A percentile compares a stretch with the other conserved stretches of the same genome.
These are phyloP conservation scores for Drosophila teissieri DNA, from an alignment of 1,140 invertebrate species.

Conservation along the genomic window DNA sequence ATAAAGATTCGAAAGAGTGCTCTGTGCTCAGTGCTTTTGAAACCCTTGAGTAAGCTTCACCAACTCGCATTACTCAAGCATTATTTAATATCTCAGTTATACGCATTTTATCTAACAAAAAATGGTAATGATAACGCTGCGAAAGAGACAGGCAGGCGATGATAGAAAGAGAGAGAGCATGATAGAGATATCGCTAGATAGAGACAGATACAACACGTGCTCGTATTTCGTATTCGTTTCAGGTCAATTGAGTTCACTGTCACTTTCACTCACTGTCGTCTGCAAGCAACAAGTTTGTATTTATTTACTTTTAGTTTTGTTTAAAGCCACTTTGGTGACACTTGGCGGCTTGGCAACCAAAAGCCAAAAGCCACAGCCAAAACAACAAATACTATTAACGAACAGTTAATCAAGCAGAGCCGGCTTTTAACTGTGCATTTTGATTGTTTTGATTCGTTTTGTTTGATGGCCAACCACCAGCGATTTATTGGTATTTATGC, in stretches of 20 bases:
- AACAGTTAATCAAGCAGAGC: slow-evolving; percentile 35
- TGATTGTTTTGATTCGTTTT: slow-evolving; percentile 46
- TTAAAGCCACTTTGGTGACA: slow-evolving; percentile 48
- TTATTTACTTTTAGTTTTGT: slow-evolving; percentile 26
- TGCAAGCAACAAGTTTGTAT: slow-evolving; percentile 23
- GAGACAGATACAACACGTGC: slow-evolving; percentile 36
- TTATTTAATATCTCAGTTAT: slow-evolving; percentile 18
- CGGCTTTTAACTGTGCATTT: slow-evolving; percentile 66
- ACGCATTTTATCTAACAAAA: slow-evolving; percentile 24
- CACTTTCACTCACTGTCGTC: slow-evolving; percentile 64
- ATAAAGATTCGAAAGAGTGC: not conserved
- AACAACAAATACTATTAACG: not conserved
- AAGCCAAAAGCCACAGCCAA: slow-evolving; percentile 4
- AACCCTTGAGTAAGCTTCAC: slow-evolving; percentile 3
- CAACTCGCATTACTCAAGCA: slow-evolving; percentile 11
- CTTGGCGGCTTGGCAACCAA: slow-evolving; percentile 11
- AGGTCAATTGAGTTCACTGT: slow-evolving; percentile 80
- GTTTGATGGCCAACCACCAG: slow-evolving; percentile 41
- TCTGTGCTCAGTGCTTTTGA: slow-evolving; percentile 2
- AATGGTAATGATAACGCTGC: slow-evolving; percentile 11
- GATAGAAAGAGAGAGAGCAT: no score
- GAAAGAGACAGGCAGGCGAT: not conserved
- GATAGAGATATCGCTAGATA: not conserved
- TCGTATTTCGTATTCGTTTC: slow-evolving; percentile 34
- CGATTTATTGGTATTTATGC: slow-evolving; percentile 47